phyloP scores from a whole-genome alignment of 2,113 vertebrate genomes.

The Empidonax traillii region DNA sequence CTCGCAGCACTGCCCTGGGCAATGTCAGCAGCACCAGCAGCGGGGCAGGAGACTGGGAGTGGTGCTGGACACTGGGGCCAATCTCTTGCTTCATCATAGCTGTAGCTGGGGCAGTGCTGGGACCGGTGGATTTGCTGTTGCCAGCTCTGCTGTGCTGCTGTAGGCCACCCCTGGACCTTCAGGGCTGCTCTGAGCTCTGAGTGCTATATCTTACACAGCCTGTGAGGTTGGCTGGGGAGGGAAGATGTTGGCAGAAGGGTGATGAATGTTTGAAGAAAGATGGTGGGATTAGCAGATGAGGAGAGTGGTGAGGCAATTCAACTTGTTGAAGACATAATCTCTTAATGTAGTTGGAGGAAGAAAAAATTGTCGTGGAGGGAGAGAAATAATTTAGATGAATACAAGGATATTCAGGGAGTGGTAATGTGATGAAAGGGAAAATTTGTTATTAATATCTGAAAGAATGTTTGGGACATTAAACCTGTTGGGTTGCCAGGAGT shows the following conservation, averaged over 20 bases:
- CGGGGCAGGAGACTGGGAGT: background rate
- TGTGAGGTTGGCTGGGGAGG: background rate
- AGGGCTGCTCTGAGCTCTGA: background rate
- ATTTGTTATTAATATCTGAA: background rate
- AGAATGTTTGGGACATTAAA: background rate
- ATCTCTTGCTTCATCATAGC: background rate
- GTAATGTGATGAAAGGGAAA: background rate
- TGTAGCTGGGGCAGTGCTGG: background rate
- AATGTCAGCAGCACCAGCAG: background rate
- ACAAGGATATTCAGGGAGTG: background rate
- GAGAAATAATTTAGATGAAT: background rate
- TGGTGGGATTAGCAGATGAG: background rate
- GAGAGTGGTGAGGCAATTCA: background rate
- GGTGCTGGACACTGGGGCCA: background rate
- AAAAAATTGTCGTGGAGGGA: background rate
- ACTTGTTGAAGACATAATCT: background rate
- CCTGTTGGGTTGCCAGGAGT: background rate
- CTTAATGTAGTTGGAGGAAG: background rate
- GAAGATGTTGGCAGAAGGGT: background rate
- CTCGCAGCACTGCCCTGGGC: background rate
- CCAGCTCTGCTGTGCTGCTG: background rate
- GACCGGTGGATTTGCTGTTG: background rate
- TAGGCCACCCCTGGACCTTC: background rate
- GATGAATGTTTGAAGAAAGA: background rate
- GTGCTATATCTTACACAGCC: fast-evolving